Percentiles rank a stretch among this genome's conserved stretches.
Conservation (phyloP, 2,888 invertebrate genomes). For the Hemaris fuciformis region DNA sequence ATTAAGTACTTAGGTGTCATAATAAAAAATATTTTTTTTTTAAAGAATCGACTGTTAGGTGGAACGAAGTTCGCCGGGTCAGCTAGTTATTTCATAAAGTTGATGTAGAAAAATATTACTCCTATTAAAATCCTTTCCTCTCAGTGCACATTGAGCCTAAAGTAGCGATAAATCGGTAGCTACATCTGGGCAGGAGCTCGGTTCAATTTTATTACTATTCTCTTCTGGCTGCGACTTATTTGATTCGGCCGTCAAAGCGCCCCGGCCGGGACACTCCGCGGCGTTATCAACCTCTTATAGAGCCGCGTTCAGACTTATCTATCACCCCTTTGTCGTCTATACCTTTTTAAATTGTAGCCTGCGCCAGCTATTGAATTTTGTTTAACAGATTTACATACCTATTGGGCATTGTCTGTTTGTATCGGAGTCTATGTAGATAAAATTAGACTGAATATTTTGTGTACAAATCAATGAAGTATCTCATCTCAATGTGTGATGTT, state of each 20-base stretch:
- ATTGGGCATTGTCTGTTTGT: not conserved
- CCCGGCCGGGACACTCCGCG: slow-evolving; percentile 49
- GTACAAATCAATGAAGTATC: too few relatives aligned
- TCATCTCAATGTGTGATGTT: too few relatives aligned
- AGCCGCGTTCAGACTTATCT: slow-evolving; percentile 15
- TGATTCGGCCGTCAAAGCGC: slow-evolving; percentile 79
- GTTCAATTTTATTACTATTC: slow-evolving; percentile 81
- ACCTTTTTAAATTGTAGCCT: slow-evolving; percentile 1
- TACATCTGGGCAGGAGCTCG: slow-evolving; percentile 76
- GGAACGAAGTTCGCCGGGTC: too few relatives aligned
- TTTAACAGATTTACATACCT: not conserved
- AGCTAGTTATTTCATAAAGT: too few relatives aligned
- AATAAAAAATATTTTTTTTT: too few relatives aligned
- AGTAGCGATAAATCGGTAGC: slow-evolving; percentile 73
- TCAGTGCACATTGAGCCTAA: slow-evolving; percentile 41
- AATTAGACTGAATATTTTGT: too few relatives aligned
- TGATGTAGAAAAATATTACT: not conserved
- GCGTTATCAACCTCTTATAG: slow-evolving; percentile 64
- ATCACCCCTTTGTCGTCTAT: slow-evolving; percentile 8
- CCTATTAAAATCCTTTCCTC: not conserved
- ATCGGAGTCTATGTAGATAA: not conserved
- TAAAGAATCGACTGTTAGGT: too few relatives aligned
- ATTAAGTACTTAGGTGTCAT: too few relatives aligned
- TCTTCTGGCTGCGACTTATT: slow-evolving; percentile 71
- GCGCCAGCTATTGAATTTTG: not conserved